Evolutionary conservation across 2,888 invertebrate genomes (phyloP).

Genomic region (Ochropleura plecta): DNA sequence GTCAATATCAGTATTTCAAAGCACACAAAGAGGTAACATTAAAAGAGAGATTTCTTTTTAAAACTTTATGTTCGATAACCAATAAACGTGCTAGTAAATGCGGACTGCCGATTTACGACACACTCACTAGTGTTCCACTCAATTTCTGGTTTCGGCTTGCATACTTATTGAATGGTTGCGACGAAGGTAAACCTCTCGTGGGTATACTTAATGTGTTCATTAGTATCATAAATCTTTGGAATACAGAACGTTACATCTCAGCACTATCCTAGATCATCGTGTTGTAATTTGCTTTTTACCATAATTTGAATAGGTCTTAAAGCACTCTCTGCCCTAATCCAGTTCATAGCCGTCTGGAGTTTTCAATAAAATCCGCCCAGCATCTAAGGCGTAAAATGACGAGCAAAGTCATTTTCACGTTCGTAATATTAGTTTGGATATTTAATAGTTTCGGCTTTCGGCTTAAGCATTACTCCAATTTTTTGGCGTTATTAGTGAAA

Average conservation of each 20-base stretch:
- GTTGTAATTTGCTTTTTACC: not conserved
- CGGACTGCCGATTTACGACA: slow-evolving; percentile 69
- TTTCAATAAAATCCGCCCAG: not conserved
- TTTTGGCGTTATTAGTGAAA: no score
- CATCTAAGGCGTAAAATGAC: not conserved
- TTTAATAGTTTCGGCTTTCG: slow-evolving; percentile 32
- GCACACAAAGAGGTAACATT: slow-evolving; percentile 24
- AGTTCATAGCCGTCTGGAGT: not conserved
- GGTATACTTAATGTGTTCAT: slow-evolving; percentile 22
- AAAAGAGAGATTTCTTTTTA: slow-evolving; percentile 36
- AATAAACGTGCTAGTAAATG: slow-evolving; percentile 43
- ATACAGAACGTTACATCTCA: not conserved
- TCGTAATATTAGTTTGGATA: not conserved
- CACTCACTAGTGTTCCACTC: slow-evolving; percentile 47
- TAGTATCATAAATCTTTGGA: slow-evolving; percentile 1
- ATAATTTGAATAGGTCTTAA: not conserved
- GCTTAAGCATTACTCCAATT: not conserved
- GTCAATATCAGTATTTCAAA: slow-evolving; percentile 10
- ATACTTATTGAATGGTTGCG: slow-evolving; percentile 27
- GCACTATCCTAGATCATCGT: not conserved
- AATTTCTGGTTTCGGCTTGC: slow-evolving; percentile 52
- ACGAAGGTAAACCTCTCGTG: slow-evolving; percentile 9
- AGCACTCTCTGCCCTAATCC: not conserved
- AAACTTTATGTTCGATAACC: slow-evolving; percentile 39
- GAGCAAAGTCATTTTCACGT: not conserved